A percentile compares a stretch with the other conserved stretches of the same genome.
Evolutionary conservation across 2,113 vertebrate genomes (phyloP).

Genomic region (Brienomyrus brachyistius): DNA sequence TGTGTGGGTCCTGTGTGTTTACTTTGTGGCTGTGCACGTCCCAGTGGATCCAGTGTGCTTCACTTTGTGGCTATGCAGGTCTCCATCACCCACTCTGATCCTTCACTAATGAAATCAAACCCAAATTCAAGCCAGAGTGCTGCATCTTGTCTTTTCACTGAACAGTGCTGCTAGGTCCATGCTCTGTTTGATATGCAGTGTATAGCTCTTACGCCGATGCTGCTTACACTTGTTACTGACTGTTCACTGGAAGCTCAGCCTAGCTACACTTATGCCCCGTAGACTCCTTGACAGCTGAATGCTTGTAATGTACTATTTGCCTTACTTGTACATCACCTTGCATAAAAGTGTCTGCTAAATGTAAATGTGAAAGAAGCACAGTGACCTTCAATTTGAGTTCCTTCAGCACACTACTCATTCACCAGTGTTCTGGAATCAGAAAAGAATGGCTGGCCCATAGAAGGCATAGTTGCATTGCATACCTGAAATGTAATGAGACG

Average conservation of each 20-base stretch:
- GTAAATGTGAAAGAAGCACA: neutral
- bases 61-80: too few relatives aligned
- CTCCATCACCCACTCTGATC: neutral
- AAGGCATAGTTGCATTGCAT: neutral
- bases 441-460: neutral
- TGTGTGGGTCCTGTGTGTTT: neutral
- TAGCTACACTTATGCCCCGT: neutral
- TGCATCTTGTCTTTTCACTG: neutral
- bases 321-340: neutral
- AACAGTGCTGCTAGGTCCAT: neutral
- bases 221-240: neutral
- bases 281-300: neutral
- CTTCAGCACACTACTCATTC: neutral
- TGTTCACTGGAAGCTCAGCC: neutral
- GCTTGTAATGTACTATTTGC: neutral
- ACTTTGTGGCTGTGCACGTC: neutral
- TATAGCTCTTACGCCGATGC: neutral
- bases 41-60: neutral
- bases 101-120: neutral
- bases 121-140: neutral
- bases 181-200: neutral
- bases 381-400: neutral
- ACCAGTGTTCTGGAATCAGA: neutral
- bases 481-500: neutral
- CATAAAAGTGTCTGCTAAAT: neutral